Conservation (phyloP, 2,113 vertebrate species). For the Dolichotis patagonum region DNA sequence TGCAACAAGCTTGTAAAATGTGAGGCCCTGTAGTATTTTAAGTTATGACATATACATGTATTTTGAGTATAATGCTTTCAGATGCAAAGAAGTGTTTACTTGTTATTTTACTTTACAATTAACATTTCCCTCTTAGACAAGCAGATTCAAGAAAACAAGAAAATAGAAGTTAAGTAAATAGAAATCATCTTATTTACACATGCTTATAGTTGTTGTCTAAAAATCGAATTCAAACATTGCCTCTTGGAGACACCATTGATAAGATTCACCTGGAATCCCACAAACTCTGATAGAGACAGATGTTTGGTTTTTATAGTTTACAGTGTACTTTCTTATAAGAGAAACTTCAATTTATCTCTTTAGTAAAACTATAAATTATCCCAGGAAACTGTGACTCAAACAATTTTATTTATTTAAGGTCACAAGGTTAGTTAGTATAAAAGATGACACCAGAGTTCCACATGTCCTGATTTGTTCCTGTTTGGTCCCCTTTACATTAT, state of each 20-base stretch:
- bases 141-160: background rate
- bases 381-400: background rate
- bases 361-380: background rate
- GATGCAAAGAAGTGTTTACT: background rate
- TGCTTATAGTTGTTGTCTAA: background rate
- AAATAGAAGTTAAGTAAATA: background rate
- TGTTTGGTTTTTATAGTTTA: background rate
- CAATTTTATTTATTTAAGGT: constrained; percentile 50
- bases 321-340: background rate
- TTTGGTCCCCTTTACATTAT: background rate
- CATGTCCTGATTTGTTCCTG: background rate
- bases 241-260: background rate
- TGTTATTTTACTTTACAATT: background rate
- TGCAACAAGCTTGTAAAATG: constrained; percentile 3
- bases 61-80: constrained; percentile 29
- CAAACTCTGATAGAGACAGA: background rate
- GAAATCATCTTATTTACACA: background rate
- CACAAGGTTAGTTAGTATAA: constrained; percentile 46
- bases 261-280: background rate
- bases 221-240: background rate
- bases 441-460: constrained; percentile 23
- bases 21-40: background rate
- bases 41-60: constrained; percentile 1
- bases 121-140: background rate
- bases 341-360: constrained; percentile 39